A percentile compares a stretch with the other conserved stretches of the same genome.
phyloP scores from a whole-genome alignment of 2,888 invertebrate species.

The Erannis defoliaria region DNA sequence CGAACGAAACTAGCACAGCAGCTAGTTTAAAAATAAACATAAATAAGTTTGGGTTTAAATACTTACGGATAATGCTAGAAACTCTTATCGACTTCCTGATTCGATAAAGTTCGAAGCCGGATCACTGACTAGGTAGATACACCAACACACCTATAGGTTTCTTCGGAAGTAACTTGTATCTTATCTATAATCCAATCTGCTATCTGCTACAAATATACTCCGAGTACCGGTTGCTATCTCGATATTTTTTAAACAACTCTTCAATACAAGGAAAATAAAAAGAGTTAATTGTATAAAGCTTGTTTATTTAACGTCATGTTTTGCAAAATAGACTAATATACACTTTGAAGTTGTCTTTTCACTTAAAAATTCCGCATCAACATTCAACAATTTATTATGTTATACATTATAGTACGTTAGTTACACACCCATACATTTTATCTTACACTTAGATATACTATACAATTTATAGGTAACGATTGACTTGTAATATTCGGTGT shows the following conservation, averaged over 20 bases:
- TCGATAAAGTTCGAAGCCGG: neutral
- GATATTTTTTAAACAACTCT: slow-evolving; percentile 32
- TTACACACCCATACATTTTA: slow-evolving; percentile 59
- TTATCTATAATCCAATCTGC: slow-evolving; percentile 13
- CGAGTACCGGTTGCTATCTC: neutral
- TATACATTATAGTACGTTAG: slow-evolving; percentile 63
- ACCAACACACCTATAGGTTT: neutral
- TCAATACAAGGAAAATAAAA: slow-evolving; percentile 37
- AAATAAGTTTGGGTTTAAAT: no score
- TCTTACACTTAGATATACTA: slow-evolving; percentile 36
- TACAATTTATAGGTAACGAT: slow-evolving; percentile 45
- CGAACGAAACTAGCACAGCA: no score
- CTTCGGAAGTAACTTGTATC: slow-evolving; percentile 1
- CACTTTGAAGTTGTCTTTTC: slow-evolving; percentile 78
- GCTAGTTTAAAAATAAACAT: no score
- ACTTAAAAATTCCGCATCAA: slow-evolving; percentile 82
- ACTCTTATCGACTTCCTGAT: neutral
- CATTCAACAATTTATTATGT: slow-evolving; percentile 75
- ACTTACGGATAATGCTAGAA: no score
- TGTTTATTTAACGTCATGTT: slow-evolving; percentile 86
- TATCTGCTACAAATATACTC: neutral
- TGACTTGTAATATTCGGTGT: no score
- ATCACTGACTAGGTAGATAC: neutral
- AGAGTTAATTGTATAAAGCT: slow-evolving; percentile 75
- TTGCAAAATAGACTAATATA: slow-evolving; percentile 87